These are phyloP conservation scores for Jaculus jaculus DNA, from an alignment of 2,113 vertebrate species.

Conservation along the genomic window DNA sequence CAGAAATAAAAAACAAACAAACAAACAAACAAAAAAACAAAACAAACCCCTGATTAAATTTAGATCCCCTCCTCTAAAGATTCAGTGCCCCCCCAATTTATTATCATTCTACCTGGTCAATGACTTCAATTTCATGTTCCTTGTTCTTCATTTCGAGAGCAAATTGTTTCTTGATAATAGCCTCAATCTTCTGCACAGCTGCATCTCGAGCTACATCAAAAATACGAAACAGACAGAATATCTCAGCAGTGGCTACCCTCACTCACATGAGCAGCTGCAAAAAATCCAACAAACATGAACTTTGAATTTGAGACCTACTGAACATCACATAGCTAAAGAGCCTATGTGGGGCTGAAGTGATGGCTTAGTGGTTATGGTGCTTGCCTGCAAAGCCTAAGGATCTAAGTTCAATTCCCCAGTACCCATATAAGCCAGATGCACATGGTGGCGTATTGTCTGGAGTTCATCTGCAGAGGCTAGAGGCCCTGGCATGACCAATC, in stretches of 20 bases:
- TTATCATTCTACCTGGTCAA: constrained; percentile 92
- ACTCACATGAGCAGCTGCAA: constrained; percentile 15
- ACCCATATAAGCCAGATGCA: no score
- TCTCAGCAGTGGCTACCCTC: neutral
- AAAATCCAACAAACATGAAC: neutral
- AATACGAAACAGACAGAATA: constrained; percentile 44
- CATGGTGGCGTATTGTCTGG: no score
- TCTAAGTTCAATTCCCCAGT: no score
- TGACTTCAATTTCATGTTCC: constrained; percentile 98
- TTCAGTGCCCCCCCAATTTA: neutral
- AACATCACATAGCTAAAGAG: neutral
- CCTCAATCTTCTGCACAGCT: constrained; percentile 96
- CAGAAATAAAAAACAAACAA: no score
- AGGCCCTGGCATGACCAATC: no score
- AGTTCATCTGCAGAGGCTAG: no score
- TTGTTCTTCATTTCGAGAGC: constrained; percentile 98
- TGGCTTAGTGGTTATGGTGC: no score
- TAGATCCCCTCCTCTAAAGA: neutral
- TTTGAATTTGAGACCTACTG: neutral
- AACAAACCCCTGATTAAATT: neutral
- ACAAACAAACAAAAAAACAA: no score
- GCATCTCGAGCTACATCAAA: constrained; percentile 92
- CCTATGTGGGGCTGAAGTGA: no score
- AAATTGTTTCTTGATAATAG: constrained; percentile 97
- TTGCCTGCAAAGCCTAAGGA: no score